Evolutionary conservation across 2,888 invertebrate genomes (phyloP), one percentile per base, ranked within the genome.

Genomic region (Cantharis nigra): DNA sequence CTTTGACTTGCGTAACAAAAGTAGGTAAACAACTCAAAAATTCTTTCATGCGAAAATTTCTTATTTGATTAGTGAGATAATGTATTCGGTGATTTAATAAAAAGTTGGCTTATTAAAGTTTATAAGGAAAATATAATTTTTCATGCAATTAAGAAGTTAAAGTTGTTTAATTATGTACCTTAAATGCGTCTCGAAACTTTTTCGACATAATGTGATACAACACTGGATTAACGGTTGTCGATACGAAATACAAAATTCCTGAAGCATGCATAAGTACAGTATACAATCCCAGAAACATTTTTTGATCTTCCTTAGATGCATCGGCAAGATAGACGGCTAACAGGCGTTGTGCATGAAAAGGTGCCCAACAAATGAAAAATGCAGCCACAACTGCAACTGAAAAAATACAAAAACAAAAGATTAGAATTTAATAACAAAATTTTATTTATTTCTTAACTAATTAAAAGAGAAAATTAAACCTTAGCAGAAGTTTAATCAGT

Each of bases 201-300:
- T 95, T 93, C 11, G 97, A 97, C 97, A 98, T 97, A 74, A 97
- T 94, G 89, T 97, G 96, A 89, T 98, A 98, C 23, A 97, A 91
- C 80, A 97, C 92, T 0, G 98, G 97, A 88, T 98, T 98, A 85
- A 97, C 94, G 84, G 96, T 96, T 14, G 97, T 96, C 9, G 97
- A 97, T 83, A 97, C 89, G 88, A 97, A 98, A 90, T 97, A 98
- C 78, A 97, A 92, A 0, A 97, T 92, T 0, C 97, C 97, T 0
- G 97, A 97, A 69, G 94, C 90, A 87, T 97, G 96, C 0, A 94
- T 96, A 74, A 96, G 90, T 5, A 74, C 78, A 5, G 78, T 76
- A 49, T 80, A 80, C 13, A 80, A 65, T 30, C 69, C 30, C 28
- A 75, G 69, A 62, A 77, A 77, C 20, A 67, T 77, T 62, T 76